These are phyloP conservation scores for Drosophila trapezifrons DNA, from an alignment of 1,140 invertebrate genomes.

Conservation along the genomic window DNA sequence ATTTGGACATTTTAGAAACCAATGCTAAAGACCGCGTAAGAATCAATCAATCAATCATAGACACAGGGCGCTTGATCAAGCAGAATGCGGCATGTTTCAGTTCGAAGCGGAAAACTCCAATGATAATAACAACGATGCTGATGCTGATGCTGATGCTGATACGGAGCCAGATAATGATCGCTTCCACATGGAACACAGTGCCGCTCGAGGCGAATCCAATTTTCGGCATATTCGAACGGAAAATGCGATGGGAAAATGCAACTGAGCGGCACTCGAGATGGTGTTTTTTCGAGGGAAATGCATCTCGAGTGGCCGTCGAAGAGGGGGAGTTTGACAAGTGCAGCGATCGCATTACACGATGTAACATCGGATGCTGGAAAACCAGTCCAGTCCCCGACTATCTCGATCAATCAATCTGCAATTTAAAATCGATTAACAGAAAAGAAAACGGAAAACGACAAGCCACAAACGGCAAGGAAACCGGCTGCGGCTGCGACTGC, in stretches of 20 bases:
- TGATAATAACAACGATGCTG: constrained; percentile 6
- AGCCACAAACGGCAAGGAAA: constrained; percentile 8
- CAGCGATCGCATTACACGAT: constrained; percentile 27
- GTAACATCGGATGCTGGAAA: constrained; percentile 15
- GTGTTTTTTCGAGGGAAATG: constrained; percentile 16
- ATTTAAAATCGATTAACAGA: constrained; percentile 72
- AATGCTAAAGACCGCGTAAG: constrained; percentile 11
- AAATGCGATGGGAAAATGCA: constrained; percentile 32
- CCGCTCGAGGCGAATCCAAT: constrained; percentile 13
- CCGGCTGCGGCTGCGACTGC: no score
- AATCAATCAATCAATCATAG: constrained; percentile 22
- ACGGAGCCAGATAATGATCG: constrained; percentile 32
- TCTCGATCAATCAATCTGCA: constrained; percentile 69
- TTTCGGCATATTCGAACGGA: not conserved
- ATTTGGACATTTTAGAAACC: constrained; percentile 13
- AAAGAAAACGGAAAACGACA: constrained; percentile 23
- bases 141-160: not conserved
- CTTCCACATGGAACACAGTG: constrained; percentile 22
- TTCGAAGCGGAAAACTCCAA: not conserved
- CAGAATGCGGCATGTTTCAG: not conserved
- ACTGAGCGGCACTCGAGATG: constrained; percentile 21
- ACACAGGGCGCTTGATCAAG: constrained; percentile 10
- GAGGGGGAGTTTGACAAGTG: constrained; percentile 21
- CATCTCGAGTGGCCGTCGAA: constrained; percentile 23
- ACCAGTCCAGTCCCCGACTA: constrained; percentile 15